Conservation (phyloP, 2,888 invertebrate species). For the Caenorhabditis wallacei region DNA sequence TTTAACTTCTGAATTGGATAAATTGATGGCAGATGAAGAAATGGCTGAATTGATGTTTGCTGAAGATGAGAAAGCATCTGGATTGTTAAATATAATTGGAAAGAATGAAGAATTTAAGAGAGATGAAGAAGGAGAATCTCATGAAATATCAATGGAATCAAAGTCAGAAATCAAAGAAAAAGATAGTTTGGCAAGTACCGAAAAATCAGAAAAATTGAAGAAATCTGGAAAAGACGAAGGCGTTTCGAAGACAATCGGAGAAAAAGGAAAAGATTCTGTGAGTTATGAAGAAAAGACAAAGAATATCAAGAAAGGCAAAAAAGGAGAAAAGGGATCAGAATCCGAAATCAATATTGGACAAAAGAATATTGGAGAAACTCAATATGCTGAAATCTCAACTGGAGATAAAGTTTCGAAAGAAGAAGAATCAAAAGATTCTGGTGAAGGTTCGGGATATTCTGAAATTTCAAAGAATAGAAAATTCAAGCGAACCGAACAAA, state of each 20-base stretch:
- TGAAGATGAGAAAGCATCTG: slow-evolving; percentile 22
- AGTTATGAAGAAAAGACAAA: slow-evolving; percentile 43
- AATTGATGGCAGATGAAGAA: slow-evolving; percentile 50
- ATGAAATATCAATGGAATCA: slow-evolving; percentile 4
- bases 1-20: slow-evolving; percentile 56
- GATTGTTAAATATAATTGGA: slow-evolving; percentile 14
- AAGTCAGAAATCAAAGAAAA: neutral
- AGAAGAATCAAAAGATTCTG: neutral
- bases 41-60: slow-evolving; percentile 51
- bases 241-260: neutral
- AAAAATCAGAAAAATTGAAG: slow-evolving; percentile 10
- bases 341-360: neutral
- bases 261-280: slow-evolving; percentile 1
- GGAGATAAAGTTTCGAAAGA: slow-evolving; percentile 16
- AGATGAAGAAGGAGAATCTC: slow-evolving; percentile 2
- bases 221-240: slow-evolving; percentile 23
- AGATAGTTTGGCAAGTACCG: slow-evolving; percentile 35
- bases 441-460: slow-evolving; percentile 17
- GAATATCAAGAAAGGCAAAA: slow-evolving; percentile 38
- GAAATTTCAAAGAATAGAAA: slow-evolving; percentile 47
- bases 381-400: slow-evolving; percentile 18
- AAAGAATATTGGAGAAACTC: slow-evolving; percentile 15
- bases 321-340: slow-evolving; percentile 19
- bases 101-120: slow-evolving; percentile 19
- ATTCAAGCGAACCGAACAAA: slow-evolving; percentile 53